phyloP scores from a whole-genome alignment of 2,797 vertebrate species.

The Pseudochromis fuscus region DNA sequence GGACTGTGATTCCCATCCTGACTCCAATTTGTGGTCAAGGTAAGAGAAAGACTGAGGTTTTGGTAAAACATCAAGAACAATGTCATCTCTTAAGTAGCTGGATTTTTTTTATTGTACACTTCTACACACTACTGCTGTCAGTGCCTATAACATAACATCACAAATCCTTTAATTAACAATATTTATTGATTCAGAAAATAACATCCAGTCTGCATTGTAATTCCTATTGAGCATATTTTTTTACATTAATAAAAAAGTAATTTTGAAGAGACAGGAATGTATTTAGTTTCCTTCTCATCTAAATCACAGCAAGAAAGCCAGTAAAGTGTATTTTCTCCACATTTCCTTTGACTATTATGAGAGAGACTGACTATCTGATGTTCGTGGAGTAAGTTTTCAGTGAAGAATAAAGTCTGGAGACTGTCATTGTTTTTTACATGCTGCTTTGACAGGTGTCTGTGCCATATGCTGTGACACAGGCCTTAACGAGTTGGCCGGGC shows the following conservation, averaged over 20 bases:
- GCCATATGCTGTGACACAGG: slow-evolving; percentile 48
- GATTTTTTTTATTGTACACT: not conserved
- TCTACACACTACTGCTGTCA: not conserved
- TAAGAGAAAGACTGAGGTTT: not conserved
- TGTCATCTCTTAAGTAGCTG: not conserved
- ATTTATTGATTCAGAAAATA: not conserved
- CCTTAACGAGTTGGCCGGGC: slow-evolving; percentile 77
- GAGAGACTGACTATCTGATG: slow-evolving; percentile 77
- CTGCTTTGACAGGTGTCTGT: slow-evolving; percentile 89
- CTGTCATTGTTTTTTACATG: slow-evolving; percentile 69
- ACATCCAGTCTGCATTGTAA: not conserved
- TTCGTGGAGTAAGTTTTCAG: slow-evolving; percentile 72
- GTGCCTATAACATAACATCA: not conserved
- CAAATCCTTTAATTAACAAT: not conserved
- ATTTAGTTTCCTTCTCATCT: not conserved
- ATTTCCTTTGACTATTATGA: slow-evolving; percentile 74
- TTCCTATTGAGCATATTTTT: not conserved
- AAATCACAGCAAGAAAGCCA: slow-evolving; percentile 5
- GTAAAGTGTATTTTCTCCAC: not conserved
- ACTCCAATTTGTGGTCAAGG: too few species aligned
- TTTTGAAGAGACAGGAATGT: not conserved
- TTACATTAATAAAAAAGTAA: not conserved
- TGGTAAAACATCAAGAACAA: not conserved
- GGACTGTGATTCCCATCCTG: not conserved
- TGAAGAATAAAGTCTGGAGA: slow-evolving; percentile 79